phyloP scores from a whole-genome alignment of 1,140 invertebrate genomes.

The Caenorhabditis tropicalis region DNA sequence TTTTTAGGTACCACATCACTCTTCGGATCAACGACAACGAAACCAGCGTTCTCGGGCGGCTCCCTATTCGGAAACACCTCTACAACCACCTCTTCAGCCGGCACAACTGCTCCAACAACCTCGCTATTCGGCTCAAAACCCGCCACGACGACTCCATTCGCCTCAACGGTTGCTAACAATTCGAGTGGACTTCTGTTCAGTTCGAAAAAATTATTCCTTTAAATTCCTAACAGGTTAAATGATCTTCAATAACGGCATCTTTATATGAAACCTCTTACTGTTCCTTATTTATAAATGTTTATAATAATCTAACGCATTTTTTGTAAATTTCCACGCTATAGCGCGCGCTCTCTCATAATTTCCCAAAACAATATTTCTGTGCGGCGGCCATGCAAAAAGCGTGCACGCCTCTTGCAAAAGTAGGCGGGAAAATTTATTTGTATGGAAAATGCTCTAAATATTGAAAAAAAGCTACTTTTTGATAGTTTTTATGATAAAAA shows the following conservation, averaged over 20 bases:
- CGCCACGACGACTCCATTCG: conserved; percentile 8
- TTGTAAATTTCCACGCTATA: too few species aligned
- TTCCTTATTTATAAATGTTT: background rate
- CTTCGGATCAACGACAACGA: background rate
- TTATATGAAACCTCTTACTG: too few species aligned
- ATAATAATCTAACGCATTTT: too few species aligned
- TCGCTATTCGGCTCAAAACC: conserved; percentile 3
- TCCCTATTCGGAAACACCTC: conserved; percentile 3
- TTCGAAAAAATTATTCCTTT: background rate
- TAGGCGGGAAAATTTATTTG: too few species aligned
- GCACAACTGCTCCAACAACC: background rate
- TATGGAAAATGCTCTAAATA: too few species aligned
- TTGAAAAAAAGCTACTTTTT: too few species aligned
- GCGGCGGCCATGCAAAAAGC: too few species aligned
- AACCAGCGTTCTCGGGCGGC: conserved; percentile 23
- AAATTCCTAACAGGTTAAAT: background rate
- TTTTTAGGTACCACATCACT: background rate
- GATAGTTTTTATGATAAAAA: too few species aligned
- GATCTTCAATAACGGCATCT: background rate
- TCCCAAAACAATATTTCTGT: too few species aligned
- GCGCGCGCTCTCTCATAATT: too few species aligned
- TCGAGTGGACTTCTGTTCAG: background rate
- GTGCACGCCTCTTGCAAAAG: too few species aligned
- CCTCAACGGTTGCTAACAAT: background rate
- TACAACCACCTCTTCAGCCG: background rate